phyloP scores from a whole-genome alignment of 2,888 invertebrate genomes.

The Polia nebulosa region DNA sequence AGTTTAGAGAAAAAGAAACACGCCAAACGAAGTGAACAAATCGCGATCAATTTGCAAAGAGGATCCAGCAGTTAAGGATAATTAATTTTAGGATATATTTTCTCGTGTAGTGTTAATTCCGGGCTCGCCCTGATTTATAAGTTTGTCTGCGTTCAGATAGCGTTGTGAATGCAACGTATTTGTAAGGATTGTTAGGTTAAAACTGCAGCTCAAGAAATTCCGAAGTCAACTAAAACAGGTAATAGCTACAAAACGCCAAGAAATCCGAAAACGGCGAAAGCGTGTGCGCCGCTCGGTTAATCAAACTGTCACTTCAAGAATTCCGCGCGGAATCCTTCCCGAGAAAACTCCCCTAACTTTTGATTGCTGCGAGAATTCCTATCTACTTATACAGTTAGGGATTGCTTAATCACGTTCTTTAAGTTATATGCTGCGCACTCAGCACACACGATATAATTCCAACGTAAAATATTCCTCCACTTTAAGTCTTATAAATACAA shows the following conservation, averaged over 20 bases:
- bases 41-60: conserved; percentile 80
- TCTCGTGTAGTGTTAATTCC: conserved; percentile 57
- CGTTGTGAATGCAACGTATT: conserved; percentile 50
- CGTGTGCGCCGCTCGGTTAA: conserved; percentile 90
- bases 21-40: conserved; percentile 79
- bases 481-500: conserved; percentile 57
- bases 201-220: conserved; percentile 70
- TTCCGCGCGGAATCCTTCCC: conserved; percentile 88
- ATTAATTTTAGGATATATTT: conserved; percentile 72
- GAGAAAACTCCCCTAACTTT: conserved; percentile 89
- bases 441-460: conserved; percentile 60
- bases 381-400: conserved; percentile 85
- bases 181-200: conserved; percentile 55
- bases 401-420: conserved; percentile 86
- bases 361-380: conserved; percentile 88
- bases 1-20: conserved; percentile 82
- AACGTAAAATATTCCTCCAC: conserved; percentile 39
- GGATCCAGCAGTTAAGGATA: conserved; percentile 70
- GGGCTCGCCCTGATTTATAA: conserved; percentile 56
- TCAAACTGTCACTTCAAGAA: conserved; percentile 91
- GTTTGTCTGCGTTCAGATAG: conserved; percentile 46
- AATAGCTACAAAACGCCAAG: conserved; percentile 84
- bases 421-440: conserved; percentile 69
- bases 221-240: conserved; percentile 81
- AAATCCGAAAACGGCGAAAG: conserved; percentile 84